A percentile compares a stretch with the other conserved stretches of the same genome.
These are phyloP conservation scores for Pogonognathellus flavescens DNA, from an alignment of 1,140 invertebrate genomes.

Conservation along the genomic window DNA sequence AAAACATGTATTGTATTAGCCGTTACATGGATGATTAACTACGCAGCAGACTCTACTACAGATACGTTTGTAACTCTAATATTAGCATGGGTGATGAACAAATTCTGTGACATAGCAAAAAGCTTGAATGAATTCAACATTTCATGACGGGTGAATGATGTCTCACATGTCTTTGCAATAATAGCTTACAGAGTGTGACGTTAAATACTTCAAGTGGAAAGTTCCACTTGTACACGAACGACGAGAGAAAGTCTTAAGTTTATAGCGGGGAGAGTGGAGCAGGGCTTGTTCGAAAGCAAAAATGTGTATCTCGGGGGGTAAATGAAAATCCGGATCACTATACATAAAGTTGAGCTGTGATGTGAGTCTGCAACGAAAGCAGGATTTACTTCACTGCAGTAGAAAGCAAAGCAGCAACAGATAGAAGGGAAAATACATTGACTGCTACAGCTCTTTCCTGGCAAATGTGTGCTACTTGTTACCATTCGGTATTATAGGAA, in stretches of 20 bases:
- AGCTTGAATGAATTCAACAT: too few relatives aligned
- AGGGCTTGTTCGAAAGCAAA: not conserved
- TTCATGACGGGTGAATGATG: too few relatives aligned
- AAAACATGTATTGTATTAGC: too few relatives aligned
- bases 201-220: not conserved
- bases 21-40: too few relatives aligned
- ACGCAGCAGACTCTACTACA: too few relatives aligned
- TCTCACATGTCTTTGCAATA: too few relatives aligned
- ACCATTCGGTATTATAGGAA: not conserved
- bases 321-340: slow-evolving; percentile 12
- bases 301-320: slow-evolving; percentile 8
- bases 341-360: not conserved
- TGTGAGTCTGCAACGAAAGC: slow-evolving; percentile 3
- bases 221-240: not conserved
- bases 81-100: too few relatives aligned
- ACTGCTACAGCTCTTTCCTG: not conserved
- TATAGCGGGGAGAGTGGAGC: not conserved
- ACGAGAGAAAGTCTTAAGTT: not conserved
- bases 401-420: slow-evolving; percentile 9
- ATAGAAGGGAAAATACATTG: not conserved
- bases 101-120: too few relatives aligned
- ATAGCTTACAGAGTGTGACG: too few relatives aligned
- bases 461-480: not conserved
- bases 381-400: slow-evolving; percentile 11
- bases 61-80: too few relatives aligned